Base-by-base conservation (phyloP, 2,113 vertebrate genomes). In the Dissostichus mawsoni region DNA sequence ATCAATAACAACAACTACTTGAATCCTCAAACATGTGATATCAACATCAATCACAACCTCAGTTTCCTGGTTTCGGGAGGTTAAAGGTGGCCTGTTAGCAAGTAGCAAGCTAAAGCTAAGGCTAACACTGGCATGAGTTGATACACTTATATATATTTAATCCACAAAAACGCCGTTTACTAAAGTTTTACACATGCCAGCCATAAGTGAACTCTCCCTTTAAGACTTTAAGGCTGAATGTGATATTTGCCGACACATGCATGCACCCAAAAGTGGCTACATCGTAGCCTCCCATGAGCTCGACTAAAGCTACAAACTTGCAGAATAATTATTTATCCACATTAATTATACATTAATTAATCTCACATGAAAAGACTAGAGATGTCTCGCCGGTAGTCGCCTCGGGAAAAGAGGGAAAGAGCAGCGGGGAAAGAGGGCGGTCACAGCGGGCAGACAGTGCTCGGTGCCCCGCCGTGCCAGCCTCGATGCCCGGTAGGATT, bases 391-490 rank as follows among this genome's bases (percentile, higher is more conserved):
- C 71, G 66, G 67, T 67, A 5, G 48, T 74, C 72, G 79, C 70
- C 71, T 41, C 51, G n/a, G n/a, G 53, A 50, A 55, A 53, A 53
- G 33, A 12, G 61, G 51, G 65, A 10, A 41, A 48, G 36, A 41
- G 41, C 23, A 67, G 47, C 71, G 80, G 79, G 20, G 61, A 57
- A 62, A 68, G 36, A 44, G 69, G 80, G 76, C 50, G 64, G 83
- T 52, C 64, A 33, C 78, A 64, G 69, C 76, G 84, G 86, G 71
- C 81, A 81, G 77, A 65, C 77, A 85, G 87, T 66, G 67, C 62
- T 88, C 89, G 45, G 86, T 93, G 92, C 90, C 93, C 93, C 90
- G 92, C 87, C 76, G 88, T 93, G 93, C 94, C 93, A 92, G 92
- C 81, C 87, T 88, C 91, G 81, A 81, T 94, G 91, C 94, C 92